A percentile compares a stretch with the other conserved stretches of the same genome.
Conservation (phyloP, 2,113 vertebrate genomes). For the Anolis sagrei region DNA sequence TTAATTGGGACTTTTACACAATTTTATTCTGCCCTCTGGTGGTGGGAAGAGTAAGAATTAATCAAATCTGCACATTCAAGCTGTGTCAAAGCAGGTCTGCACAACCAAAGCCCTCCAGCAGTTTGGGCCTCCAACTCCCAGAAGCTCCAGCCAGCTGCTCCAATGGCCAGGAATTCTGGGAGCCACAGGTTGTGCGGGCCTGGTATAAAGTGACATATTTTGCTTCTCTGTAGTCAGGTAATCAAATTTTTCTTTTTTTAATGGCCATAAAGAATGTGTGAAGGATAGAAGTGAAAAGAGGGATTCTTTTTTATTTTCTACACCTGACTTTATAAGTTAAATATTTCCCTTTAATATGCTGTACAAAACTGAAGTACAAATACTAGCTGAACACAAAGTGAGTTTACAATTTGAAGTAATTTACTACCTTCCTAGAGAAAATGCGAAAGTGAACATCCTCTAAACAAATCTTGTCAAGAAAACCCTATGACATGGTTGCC, state of each 20-base stretch:
- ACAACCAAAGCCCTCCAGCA: no score
- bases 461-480: no score
- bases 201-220: no score
- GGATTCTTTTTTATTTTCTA: no score
- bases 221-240: background rate
- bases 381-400: no score
- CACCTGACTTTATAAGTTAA: background rate
- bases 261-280: background rate
- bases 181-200: no score
- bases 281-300: no score
- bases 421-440: background rate
- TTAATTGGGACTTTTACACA: background rate
- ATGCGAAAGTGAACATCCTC: background rate
- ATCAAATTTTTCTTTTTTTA: background rate
- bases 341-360: background rate
- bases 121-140: no score
- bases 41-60: background rate
- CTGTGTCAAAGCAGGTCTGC: no score
- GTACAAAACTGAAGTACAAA: background rate
- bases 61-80: background rate
- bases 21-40: constrained; percentile 8
- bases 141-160: no score
- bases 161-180: no score
- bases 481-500: no score
- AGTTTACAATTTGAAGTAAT: background rate